Evolutionary conservation across 1,140 invertebrate species (phyloP), one percentile per base, ranked within the genome.

Genomic region (Mizuhopecten yessoensis): DNA sequence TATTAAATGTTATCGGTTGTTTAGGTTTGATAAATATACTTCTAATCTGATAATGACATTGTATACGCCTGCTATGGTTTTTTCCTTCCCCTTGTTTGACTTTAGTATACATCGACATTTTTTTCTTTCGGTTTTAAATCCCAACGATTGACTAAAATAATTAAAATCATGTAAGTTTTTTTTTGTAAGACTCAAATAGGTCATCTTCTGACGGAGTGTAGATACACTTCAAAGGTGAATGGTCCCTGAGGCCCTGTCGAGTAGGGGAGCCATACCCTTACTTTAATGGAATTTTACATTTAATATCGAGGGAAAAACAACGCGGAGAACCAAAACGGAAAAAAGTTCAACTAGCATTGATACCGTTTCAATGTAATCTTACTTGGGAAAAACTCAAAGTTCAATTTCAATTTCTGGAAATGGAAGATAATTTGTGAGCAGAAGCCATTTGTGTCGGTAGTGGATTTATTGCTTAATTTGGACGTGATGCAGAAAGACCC

Each of bases 401-500:
- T 75, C 57, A 75, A 75, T 75, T 75, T 29, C 57, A 75, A 75
- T 75, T 75, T 75, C 57, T 75, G 57, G 57, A 75, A 75, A 75
- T 75, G 57, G 57, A 75, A 75, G 57, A 75, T 75, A 75, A 75
- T 75, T 75, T 75, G 57, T 75, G 57, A 75, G 57, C 9, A 29
- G 57, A 75, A 75, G 57, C 57, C 57, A 75, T 75, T 75, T 75
- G 57, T 75, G 57, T 75, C 57, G 23, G n/a, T 17, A 75, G 23
- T 75, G 57, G 57, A 75, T 75, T 75, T 75, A 75, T 75, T 75
- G 57, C n/a, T 75, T 75, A 75, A 75, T 75, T 75, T 75, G 57
- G 57, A 75, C n/a, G 57, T 29, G 57, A 75, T 75, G 57, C 57
- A 75, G 57, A 75, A 75, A 75, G 57, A 75, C 23, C 57, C 57